Conservation (phyloP, 2,113 vertebrate genomes). For the Arothron firmamentum region DNA sequence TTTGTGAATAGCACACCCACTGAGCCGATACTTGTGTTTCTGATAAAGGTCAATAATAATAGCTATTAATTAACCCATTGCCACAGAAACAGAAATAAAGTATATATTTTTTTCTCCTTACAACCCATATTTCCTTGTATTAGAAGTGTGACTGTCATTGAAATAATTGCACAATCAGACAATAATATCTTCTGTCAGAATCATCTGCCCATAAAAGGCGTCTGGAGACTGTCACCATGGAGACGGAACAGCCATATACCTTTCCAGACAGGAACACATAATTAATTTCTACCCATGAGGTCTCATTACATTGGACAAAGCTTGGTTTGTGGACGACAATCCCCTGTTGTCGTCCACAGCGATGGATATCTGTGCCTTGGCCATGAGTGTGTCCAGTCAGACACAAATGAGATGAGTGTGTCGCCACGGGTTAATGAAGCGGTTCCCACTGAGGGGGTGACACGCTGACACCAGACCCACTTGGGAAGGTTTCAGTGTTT, state of each 20-base stretch:
- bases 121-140: no score
- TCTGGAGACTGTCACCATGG: slow-evolving; percentile 9
- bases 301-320: slow-evolving; percentile 16
- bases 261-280: not conserved
- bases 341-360: slow-evolving; percentile 20
- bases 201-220: not conserved
- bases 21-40: not conserved
- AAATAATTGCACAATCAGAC: no score
- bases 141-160: no score
- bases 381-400: slow-evolving; percentile 16
- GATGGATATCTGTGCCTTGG: slow-evolving; percentile 22
- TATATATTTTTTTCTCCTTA: not conserved
- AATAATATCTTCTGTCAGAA: not conserved
- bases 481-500: slow-evolving; percentile 24
- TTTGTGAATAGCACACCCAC: not conserved
- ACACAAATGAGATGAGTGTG: slow-evolving; percentile 24
- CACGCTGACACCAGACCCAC: slow-evolving; percentile 29
- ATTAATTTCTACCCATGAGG: slow-evolving; percentile 24
- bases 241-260: slow-evolving; percentile 7
- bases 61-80: not conserved
- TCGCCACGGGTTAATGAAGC: slow-evolving; percentile 37
- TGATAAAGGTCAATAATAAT: slow-evolving; percentile 9
- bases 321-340: slow-evolving; percentile 15
- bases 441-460: slow-evolving; percentile 38
- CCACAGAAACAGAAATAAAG: slow-evolving; percentile 2